These are phyloP conservation scores for Teleopsis dalmanni DNA, from an alignment of 1,140 invertebrate genomes.

Conservation along the genomic window DNA sequence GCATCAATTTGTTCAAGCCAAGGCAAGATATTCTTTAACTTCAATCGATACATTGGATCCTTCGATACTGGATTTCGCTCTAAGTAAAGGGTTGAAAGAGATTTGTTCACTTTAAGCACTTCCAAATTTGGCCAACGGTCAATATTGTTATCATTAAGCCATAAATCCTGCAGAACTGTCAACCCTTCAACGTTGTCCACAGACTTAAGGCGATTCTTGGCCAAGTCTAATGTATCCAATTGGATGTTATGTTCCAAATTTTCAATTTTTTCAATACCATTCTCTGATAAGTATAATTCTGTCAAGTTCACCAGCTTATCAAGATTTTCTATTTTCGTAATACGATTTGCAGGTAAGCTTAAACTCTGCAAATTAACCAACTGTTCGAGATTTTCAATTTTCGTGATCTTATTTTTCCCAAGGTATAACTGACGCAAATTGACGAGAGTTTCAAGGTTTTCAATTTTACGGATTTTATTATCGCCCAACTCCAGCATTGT, in stretches of 20 bases:
- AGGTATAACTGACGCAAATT: constrained; percentile 74
- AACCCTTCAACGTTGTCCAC: constrained; percentile 77
- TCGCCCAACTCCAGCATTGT: constrained; percentile 89
- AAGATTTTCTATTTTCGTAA: constrained; percentile 82
- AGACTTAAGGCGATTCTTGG: constrained; percentile 75
- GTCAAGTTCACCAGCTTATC: constrained; percentile 65
- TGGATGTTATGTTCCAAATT: constrained; percentile 61
- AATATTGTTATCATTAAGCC: constrained; percentile 92
- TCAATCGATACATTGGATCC: constrained; percentile 82
- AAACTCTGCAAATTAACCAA: constrained; percentile 71
- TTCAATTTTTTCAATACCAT: constrained; percentile 75
- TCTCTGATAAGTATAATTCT: constrained; percentile 91
- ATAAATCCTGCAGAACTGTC: constrained; percentile 77
- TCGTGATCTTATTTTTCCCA: constrained; percentile 94
- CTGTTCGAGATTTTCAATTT: constrained; percentile 78
- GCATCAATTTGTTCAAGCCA: constrained; percentile 91
- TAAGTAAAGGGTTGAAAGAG: constrained; percentile 84
- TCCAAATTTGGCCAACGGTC: constrained; percentile 80
- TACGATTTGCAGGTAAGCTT: constrained; percentile 85
- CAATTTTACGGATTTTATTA: constrained; percentile 73
- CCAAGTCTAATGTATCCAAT: constrained; percentile 82
- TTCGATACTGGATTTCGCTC: constrained; percentile 84
- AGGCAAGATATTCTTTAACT: constrained; percentile 82
- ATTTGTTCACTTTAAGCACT: constrained; percentile 62
- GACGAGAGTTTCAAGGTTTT: constrained; percentile 69